Evolutionary conservation across 2,888 invertebrate species (phyloP), one percentile per base, ranked within the genome.

Genomic region (Iphiclides podalirius): DNA sequence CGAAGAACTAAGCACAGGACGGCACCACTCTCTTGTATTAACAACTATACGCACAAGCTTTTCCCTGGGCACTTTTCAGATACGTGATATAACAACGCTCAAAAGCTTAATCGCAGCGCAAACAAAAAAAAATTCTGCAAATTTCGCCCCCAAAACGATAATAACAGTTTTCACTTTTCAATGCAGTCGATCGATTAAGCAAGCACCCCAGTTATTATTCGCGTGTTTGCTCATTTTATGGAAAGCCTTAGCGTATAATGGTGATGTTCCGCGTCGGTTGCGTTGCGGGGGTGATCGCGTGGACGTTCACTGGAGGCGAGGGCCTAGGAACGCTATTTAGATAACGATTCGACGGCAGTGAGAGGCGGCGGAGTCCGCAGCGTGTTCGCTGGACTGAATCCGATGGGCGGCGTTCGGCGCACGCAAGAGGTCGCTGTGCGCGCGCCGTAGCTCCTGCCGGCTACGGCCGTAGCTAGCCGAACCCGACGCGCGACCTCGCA

Each of bases 151-250:
- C 75, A 71, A 77, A 79, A 78, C 63, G 75, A 79, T 75, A 78
- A 75, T 79, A 82, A 82, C 71, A 79, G 72, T 72, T 81, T 80
- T 70, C 70, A 74, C 70, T 81, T 79, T 79, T 83, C 77, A 79
- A 82, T 84, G 84, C 81, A 79, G 82, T 73, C 83, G 83, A 87
- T 87, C 87, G 87, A 87, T 87, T 72, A 70, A 66, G 58, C 60
- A 60, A 72, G 70, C 71, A 73, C 75, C 77, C 65, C 72, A 75
- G 78, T 75, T 68, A 66, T 79, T 72, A 76, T 73, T 67, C 62
- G 64, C 65, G 65, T 66, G 66, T 67, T 66, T 61, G 62, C 66
- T 70, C 74, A 73, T 72, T 66, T 63, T 68, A 65, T 66, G 59
- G 61, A 60, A 59, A 64, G 64, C 58, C 61, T 59, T 63, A 58